Evolutionary conservation across 1,140 invertebrate species (phyloP).

Genomic region (Aphaenogaster ashmeadi): DNA sequence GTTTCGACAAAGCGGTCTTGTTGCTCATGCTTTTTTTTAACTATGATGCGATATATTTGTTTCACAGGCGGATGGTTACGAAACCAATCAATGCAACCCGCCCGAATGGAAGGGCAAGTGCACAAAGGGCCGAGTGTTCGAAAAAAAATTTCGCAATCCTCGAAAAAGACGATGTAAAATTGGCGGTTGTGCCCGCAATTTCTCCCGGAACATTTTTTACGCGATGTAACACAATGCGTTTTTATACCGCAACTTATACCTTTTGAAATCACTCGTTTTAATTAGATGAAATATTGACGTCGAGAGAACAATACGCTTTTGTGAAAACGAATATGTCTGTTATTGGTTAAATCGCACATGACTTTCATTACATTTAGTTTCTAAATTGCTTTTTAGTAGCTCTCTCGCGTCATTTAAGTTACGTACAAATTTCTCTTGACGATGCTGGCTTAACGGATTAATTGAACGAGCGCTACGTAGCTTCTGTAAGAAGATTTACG

Average conservation of each 20-base stretch:
- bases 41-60: conserved; percentile 75
- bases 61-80: conserved; percentile 77
- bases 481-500: conserved; percentile 65
- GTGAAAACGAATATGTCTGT: neutral
- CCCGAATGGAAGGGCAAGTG: conserved; percentile 75
- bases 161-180: conserved; percentile 60
- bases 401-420: neutral
- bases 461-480: conserved; percentile 58
- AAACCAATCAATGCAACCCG: conserved; percentile 77
- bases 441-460: conserved; percentile 68
- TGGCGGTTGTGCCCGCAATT: conserved; percentile 32
- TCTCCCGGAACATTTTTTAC: conserved; percentile 14
- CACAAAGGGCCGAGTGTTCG: conserved; percentile 67
- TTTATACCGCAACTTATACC: neutral
- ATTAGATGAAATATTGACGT: neutral
- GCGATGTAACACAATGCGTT: neutral
- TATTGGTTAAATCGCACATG: neutral
- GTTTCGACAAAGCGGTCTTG: conserved; percentile 67
- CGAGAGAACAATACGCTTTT: neutral
- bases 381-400: conserved; percentile 14
- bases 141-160: conserved; percentile 68
- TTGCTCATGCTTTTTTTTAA: conserved; percentile 57
- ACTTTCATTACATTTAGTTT: neutral
- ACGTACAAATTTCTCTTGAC: conserved; percentile 62
- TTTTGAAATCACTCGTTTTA: neutral